Conservation (phyloP, 1,140 invertebrate genomes). For the Drosophila simulans region DNA sequence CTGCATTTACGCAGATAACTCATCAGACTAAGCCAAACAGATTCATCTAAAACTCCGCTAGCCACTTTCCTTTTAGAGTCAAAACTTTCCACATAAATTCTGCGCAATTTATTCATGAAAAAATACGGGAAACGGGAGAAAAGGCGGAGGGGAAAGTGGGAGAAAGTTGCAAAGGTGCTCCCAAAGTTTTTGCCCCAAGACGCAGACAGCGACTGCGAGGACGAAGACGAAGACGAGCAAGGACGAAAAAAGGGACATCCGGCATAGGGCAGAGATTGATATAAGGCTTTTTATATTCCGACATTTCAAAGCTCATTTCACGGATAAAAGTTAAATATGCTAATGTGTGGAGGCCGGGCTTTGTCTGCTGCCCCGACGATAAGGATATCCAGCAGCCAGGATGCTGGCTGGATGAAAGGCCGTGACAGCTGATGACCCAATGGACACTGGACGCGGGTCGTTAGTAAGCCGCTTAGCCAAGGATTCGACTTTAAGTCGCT, state of each 20-base stretch:
- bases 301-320: slow-evolving; percentile 75
- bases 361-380: slow-evolving; percentile 35
- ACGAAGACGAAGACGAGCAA: slow-evolving; percentile 14
- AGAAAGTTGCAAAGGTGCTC: slow-evolving; percentile 63
- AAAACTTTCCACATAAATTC: slow-evolving; percentile 80
- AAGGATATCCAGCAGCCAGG: neutral
- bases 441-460: slow-evolving; percentile 46
- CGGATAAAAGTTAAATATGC: slow-evolving; percentile 76
- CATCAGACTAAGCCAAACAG: slow-evolving; percentile 82
- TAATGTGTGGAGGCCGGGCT: slow-evolving; percentile 61
- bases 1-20: slow-evolving; percentile 78
- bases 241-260: slow-evolving; percentile 55
- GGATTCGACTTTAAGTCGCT: slow-evolving; percentile 40
- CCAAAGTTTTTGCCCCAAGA: slow-evolving; percentile 38
- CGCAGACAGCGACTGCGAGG: slow-evolving; percentile 1
- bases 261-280: slow-evolving; percentile 72
- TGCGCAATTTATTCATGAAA: slow-evolving; percentile 82
- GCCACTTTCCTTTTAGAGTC: slow-evolving; percentile 72
- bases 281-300: slow-evolving; percentile 81
- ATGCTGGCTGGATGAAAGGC: neutral
- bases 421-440: slow-evolving; percentile 15
- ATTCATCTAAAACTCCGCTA: slow-evolving; percentile 81
- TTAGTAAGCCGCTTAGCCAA: slow-evolving; percentile 45
- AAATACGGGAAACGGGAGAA: slow-evolving; percentile 51
- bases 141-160: slow-evolving; percentile 24